Conservation (phyloP, 2,888 invertebrate species). For the Clivina fossor region DNA sequence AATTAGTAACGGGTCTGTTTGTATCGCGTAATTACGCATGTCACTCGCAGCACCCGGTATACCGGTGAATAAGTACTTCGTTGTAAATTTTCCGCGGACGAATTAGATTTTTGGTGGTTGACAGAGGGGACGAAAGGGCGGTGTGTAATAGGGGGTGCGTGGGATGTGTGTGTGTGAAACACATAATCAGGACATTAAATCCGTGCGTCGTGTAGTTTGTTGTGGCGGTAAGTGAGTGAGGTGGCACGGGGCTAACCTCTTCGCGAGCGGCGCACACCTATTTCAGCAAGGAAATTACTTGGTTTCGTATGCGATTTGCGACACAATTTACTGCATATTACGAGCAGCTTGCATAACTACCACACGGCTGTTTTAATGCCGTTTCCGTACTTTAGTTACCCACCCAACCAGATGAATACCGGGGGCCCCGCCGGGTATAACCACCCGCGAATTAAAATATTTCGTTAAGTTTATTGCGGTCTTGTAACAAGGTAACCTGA, state of each 20-base stretch:
- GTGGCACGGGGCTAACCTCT: too few relatives aligned
- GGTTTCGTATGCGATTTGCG: conserved; percentile 45
- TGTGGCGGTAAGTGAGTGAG: conserved; percentile 6
- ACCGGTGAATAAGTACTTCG: conserved; percentile 13
- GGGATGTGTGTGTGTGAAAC: conserved; percentile 2
- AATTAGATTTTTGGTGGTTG: not conserved
- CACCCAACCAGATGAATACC: conserved; percentile 21
- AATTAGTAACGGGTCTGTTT: conserved; percentile 13
- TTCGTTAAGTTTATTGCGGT: conserved; percentile 30
- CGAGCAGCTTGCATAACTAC: conserved; percentile 45
- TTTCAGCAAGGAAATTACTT: conserved; percentile 52
- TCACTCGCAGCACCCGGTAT: conserved; percentile 13
- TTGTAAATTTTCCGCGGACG: conserved; percentile 1
- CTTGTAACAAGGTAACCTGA: conserved; percentile 18
- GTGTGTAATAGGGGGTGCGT: not conserved
- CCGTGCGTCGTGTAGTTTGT: conserved; percentile 23
- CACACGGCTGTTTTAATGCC: conserved; percentile 45
- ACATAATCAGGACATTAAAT: conserved; percentile 31
- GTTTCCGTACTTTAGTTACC: conserved; percentile 40
- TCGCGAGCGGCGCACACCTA: conserved; percentile 48
- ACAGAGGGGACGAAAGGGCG: not conserved
- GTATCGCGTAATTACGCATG: conserved; percentile 20
- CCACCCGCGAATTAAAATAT: conserved; percentile 34
- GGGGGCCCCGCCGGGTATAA: too few relatives aligned
- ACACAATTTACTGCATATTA: conserved; percentile 54